These are phyloP conservation scores for Drosophila suboccidentalis DNA, from an alignment of 2,888 invertebrate genomes.

Conservation along the genomic window DNA sequence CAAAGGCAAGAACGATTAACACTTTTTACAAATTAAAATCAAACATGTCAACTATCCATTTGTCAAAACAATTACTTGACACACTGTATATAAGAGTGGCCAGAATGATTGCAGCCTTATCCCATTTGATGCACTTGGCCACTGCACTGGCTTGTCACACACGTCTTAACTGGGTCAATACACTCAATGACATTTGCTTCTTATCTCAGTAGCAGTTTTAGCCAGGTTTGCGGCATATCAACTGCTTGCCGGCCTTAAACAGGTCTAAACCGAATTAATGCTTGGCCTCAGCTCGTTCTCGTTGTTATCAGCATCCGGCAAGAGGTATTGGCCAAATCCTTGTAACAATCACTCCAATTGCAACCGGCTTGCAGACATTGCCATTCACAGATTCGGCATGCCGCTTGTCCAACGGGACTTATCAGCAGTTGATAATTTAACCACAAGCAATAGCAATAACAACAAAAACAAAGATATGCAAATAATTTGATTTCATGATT, in stretches of 20 bases:
- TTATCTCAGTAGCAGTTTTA: not conserved
- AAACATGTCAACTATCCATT: no score
- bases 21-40: no score
- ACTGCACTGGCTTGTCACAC: constrained; percentile 1
- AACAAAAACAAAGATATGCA: constrained; percentile 4
- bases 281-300: not conserved
- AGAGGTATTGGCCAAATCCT: not conserved
- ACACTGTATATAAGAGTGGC: not conserved
- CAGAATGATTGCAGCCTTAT: not conserved
- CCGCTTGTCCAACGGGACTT: not conserved
- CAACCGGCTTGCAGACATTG: not conserved
- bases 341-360: not conserved
- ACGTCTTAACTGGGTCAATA: constrained; percentile 9
- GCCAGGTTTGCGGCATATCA: not conserved
- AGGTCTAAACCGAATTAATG: not conserved
- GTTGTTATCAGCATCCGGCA: constrained; percentile 1
- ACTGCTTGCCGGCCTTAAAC: constrained; percentile 1
- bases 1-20: no score
- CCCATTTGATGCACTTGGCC: not conserved
- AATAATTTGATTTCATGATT: not conserved
- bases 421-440: constrained; percentile 1
- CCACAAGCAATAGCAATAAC: not conserved
- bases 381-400: not conserved
- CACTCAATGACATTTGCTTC: not conserved
- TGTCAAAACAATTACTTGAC: not conserved